Evolutionary conservation across 2,888 invertebrate species (phyloP).

Genomic region (Pseudeuparius sepicola): DNA sequence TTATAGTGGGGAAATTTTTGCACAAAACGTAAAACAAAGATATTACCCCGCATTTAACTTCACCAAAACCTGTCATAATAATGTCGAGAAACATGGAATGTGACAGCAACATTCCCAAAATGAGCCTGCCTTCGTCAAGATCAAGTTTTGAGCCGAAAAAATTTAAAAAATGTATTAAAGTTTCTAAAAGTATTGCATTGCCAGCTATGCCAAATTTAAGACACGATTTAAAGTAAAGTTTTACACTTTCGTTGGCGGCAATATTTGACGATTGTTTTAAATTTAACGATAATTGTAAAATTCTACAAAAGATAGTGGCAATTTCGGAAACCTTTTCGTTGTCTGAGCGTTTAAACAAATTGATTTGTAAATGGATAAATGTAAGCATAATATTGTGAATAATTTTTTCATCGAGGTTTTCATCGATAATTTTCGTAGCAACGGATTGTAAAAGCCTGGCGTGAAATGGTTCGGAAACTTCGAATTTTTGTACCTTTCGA

Average conservation of each 20-base stretch:
- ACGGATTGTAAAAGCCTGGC: slow-evolving; percentile 45
- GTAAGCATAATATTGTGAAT: slow-evolving; percentile 46
- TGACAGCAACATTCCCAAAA: slow-evolving; percentile 65
- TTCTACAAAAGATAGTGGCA: slow-evolving; percentile 21
- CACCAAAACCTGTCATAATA: slow-evolving; percentile 48
- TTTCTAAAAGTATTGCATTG: slow-evolving; percentile 30
- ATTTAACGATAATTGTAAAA: no score
- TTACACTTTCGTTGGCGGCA: slow-evolving; percentile 47
- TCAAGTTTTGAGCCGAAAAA: slow-evolving; percentile 43
- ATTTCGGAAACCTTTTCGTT: slow-evolving; percentile 25
- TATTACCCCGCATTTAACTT: slow-evolving; percentile 41
- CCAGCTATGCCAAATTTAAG: slow-evolving; percentile 53
- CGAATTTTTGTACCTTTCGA: slow-evolving; percentile 53
- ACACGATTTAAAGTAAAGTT: slow-evolving; percentile 51
- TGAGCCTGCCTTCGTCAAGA: slow-evolving; percentile 42
- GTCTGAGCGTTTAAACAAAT: slow-evolving; percentile 32
- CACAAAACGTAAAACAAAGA: slow-evolving; percentile 55
- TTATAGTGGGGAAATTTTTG: slow-evolving; percentile 50
- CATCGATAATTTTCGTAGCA: slow-evolving; percentile 42
- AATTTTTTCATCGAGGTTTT: slow-evolving; percentile 37
- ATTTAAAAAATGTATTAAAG: slow-evolving; percentile 47
- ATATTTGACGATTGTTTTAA: no score
- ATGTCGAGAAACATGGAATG: slow-evolving; percentile 70
- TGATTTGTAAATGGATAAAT: slow-evolving; percentile 44
- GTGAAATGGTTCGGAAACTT: slow-evolving; percentile 50